Conservation (phyloP, 2,113 vertebrate genomes). For the Rhinolophus sinicus region DNA sequence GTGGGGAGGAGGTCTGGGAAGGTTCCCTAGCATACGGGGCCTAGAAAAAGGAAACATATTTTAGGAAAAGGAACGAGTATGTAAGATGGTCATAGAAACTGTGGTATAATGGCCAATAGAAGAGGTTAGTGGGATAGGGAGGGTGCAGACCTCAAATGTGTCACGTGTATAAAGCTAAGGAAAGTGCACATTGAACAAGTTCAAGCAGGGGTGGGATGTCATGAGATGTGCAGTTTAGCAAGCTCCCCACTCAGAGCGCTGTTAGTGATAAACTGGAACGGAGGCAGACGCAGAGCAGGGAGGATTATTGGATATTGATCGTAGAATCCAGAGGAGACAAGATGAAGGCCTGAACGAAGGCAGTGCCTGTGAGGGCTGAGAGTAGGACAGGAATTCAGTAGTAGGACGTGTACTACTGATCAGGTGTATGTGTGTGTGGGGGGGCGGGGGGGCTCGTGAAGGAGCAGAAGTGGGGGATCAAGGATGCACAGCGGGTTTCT, state of each 20-base stretch:
- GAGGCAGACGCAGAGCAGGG: background rate
- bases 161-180: background rate
- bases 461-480: background rate
- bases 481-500: background rate
- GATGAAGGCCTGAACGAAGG: background rate
- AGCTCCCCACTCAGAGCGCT: background rate
- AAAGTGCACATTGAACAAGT: background rate
- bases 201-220: background rate
- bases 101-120: background rate
- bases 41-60: background rate
- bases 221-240: background rate
- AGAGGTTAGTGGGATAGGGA: background rate
- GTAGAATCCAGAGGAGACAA: background rate
- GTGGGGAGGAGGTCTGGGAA: background rate
- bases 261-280: background rate
- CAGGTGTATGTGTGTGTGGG: background rate
- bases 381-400: background rate
- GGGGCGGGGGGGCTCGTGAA: no score
- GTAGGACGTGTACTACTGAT: background rate
- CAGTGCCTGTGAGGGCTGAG: background rate
- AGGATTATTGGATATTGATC: background rate
- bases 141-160: background rate
- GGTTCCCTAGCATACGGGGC: background rate
- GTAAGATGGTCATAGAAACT: background rate
- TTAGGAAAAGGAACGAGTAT: background rate